Evolutionary conservation across 1,140 invertebrate species (phyloP).

Genomic region (Atta texana): DNA sequence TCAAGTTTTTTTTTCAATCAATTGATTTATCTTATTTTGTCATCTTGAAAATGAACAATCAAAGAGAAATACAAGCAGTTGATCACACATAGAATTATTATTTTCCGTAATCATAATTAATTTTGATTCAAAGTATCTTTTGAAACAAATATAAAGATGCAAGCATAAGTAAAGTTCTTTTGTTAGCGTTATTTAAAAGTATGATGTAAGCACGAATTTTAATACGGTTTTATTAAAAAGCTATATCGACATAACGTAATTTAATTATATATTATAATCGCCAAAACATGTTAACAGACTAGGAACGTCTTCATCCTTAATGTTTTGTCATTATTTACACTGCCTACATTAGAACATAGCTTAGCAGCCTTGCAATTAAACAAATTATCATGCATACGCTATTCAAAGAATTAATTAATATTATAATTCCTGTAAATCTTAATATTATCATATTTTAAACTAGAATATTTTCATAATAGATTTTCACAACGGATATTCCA

Average conservation of each 20-base stretch:
- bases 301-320: not conserved
- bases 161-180: slow-evolving; percentile 31
- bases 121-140: not conserved
- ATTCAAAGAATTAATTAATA: slow-evolving; percentile 25
- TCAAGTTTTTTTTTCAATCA: slow-evolving; percentile 24
- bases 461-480: not conserved
- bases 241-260: not conserved
- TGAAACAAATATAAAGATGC: not conserved
- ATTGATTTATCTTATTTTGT: not conserved
- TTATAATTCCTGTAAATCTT: not conserved
- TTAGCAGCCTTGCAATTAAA: slow-evolving; percentile 39
- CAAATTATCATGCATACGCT: slow-evolving; percentile 29
- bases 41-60: slow-evolving; percentile 1
- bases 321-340: slow-evolving; percentile 1
- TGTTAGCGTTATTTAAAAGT: slow-evolving; percentile 11
- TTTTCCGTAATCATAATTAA: not conserved
- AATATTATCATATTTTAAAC: not conserved
- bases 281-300: not conserved
- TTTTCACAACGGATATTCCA: not conserved
- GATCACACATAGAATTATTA: slow-evolving; percentile 1
- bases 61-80: slow-evolving; percentile 32
- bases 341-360: slow-evolving; percentile 5
- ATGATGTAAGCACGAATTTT: slow-evolving; percentile 10
- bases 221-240: slow-evolving; percentile 7
- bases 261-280: slow-evolving; percentile 11